Percentiles rank a stretch among this genome's conserved stretches.
Conservation (phyloP, 2,113 vertebrate genomes). For the Nannobrachium achirus region DNA sequence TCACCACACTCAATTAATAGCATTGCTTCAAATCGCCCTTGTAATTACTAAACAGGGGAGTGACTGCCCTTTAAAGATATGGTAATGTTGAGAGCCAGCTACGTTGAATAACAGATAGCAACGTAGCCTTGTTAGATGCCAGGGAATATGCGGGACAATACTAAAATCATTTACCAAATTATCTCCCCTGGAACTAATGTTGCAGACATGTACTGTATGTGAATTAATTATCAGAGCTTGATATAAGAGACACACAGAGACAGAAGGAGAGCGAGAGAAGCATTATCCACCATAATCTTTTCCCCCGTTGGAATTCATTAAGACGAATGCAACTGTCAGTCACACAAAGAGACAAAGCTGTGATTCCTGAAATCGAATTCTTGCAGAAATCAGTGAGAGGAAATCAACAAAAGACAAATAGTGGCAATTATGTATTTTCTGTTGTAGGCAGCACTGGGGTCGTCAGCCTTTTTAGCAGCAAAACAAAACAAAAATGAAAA, state of each 20-base stretch:
- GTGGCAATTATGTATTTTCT: slow-evolving; percentile 68
- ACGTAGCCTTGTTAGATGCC: slow-evolving; percentile 66
- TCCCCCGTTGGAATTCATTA: too few relatives aligned
- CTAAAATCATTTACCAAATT: slow-evolving; percentile 76
- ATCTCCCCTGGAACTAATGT: slow-evolving; percentile 77
- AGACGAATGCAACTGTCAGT: too few relatives aligned
- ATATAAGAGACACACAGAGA: slow-evolving; percentile 57
- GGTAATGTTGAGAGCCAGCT: slow-evolving; percentile 71
- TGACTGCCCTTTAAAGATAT: slow-evolving; percentile 78
- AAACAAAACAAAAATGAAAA: too few relatives aligned
- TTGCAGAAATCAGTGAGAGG: not conserved
- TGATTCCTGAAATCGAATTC: too few relatives aligned
- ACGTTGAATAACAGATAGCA: slow-evolving; percentile 42
- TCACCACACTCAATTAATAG: slow-evolving; percentile 72
- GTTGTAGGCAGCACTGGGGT: slow-evolving; percentile 25
- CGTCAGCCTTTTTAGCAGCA: slow-evolving; percentile 36
- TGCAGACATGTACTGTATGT: slow-evolving; percentile 72
- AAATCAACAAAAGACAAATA: slow-evolving; percentile 68
- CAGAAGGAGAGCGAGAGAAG: slow-evolving; percentile 39
- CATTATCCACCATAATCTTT: too few relatives aligned
- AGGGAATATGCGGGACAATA: slow-evolving; percentile 64
- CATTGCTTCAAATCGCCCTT: slow-evolving; percentile 71
- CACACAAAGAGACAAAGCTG: too few relatives aligned
- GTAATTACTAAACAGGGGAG: slow-evolving; percentile 72
- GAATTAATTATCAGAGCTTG: slow-evolving; percentile 77